phyloP scores from a whole-genome alignment of 2,113 vertebrate genomes.

The Synchiropus splendidus region DNA sequence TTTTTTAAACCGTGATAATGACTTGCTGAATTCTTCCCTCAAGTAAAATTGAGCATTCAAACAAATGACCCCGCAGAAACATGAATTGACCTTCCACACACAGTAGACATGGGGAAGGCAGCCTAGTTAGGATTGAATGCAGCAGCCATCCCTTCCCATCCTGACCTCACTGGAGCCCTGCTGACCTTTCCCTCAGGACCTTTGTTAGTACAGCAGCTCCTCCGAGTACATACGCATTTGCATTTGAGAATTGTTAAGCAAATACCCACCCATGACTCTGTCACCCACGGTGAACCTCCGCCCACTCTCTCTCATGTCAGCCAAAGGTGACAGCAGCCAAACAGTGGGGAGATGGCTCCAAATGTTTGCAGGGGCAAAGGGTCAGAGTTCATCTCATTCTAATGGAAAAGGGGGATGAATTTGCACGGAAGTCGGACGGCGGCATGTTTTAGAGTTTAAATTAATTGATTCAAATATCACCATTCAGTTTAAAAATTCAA shows the following conservation, averaged over 20 bases:
- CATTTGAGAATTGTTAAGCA: slow-evolving; percentile 66
- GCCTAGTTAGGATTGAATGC: slow-evolving; percentile 43
- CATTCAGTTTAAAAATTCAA: slow-evolving; percentile 19
- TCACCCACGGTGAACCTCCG: slow-evolving; percentile 54
- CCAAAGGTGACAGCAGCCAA: slow-evolving; percentile 36
- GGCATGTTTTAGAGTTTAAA: neutral
- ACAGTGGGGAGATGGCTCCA: slow-evolving; percentile 14
- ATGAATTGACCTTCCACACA: slow-evolving; percentile 30
- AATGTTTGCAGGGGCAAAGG: slow-evolving; percentile 8
- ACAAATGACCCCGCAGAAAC: slow-evolving; percentile 31
- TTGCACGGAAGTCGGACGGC: no score
- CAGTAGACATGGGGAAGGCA: slow-evolving; percentile 32
- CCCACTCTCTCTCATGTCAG: slow-evolving; percentile 31
- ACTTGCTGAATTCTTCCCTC: no score
- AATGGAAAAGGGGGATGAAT: slow-evolving; percentile 19
- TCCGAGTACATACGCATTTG: slow-evolving; percentile 51
- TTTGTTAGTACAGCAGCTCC: slow-evolving; percentile 55
- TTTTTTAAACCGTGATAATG: no score
- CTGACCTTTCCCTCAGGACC: slow-evolving; percentile 47
- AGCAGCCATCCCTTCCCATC: slow-evolving; percentile 15
- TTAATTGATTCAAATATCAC: slow-evolving; percentile 17
- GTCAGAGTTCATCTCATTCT: slow-evolving; percentile 21
- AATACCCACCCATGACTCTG: slow-evolving; percentile 55
- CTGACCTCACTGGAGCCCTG: slow-evolving; percentile 29
- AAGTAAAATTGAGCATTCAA: slow-evolving; percentile 6